Evolutionary conservation across 2,797 vertebrate species (phyloP).

Genomic region (Trematomus bernacchii): DNA sequence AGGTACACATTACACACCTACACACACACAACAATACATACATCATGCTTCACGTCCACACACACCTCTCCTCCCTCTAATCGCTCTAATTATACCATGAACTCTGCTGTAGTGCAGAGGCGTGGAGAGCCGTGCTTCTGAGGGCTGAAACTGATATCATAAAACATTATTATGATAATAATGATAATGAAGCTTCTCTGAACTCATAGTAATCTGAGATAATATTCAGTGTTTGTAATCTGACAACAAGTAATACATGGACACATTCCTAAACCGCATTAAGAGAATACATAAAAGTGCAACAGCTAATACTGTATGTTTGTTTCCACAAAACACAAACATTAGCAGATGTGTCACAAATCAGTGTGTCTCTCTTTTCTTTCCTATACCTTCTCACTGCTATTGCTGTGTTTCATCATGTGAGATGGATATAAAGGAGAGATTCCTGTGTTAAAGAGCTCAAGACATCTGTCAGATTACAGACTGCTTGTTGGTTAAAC

Average conservation of each 20-base stretch:
- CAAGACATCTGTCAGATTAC: too few species aligned
- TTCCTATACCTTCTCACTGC: too few species aligned
- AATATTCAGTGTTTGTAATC: background rate
- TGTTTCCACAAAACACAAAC: background rate
- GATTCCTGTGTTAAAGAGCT: too few species aligned
- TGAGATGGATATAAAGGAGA: too few species aligned
- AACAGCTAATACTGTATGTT: background rate
- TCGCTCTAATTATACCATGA: slow-evolving; percentile 59
- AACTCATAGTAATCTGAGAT: slow-evolving; percentile 4
- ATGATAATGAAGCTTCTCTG: background rate
- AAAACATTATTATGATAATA: background rate
- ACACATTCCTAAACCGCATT: background rate
- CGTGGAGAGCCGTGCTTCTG: slow-evolving; percentile 35
- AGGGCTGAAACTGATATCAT: slow-evolving; percentile 13
- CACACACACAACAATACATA: slow-evolving; percentile 16
- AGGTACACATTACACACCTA: slow-evolving; percentile 28
- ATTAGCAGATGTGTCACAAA: too few species aligned
- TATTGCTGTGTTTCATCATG: too few species aligned
- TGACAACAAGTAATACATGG: too few species aligned
- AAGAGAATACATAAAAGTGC: background rate
- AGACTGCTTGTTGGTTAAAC: too few species aligned
- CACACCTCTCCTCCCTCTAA: slow-evolving; percentile 50
- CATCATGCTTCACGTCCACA: slow-evolving; percentile 25
- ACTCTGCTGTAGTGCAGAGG: slow-evolving; percentile 53
- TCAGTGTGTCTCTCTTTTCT: too few species aligned